Evolutionary conservation across 1,140 invertebrate genomes (phyloP).

Genomic region (Drosophila sulfurigaster): DNA sequence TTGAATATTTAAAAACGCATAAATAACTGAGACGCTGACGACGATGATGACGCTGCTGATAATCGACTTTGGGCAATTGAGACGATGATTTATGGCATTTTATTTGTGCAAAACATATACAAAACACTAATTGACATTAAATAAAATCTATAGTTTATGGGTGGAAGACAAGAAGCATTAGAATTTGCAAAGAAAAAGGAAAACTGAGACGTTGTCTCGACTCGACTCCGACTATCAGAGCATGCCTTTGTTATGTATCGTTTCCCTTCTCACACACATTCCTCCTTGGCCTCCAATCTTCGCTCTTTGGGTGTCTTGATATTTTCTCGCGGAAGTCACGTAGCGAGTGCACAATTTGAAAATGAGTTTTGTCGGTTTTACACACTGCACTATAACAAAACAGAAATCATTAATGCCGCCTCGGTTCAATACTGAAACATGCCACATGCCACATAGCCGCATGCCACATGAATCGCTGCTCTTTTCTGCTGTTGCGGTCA

Average conservation of each 20-base stretch:
- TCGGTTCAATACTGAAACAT: slow-evolving; percentile 35
- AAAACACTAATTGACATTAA: neutral
- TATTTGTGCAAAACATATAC: slow-evolving; percentile 15
- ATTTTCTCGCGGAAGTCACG: slow-evolving; percentile 80
- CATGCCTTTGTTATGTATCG: neutral
- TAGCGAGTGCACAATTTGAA: slow-evolving; percentile 77
- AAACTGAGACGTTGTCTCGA: neutral
- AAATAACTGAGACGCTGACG: slow-evolving; percentile 51
- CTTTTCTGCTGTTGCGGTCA: slow-evolving; percentile 69
- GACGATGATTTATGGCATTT: slow-evolving; percentile 56
- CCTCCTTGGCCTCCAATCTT: neutral
- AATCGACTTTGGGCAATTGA: slow-evolving; percentile 56
- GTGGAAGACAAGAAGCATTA: neutral
- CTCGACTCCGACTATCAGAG: neutral
- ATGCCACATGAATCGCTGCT: slow-evolving; percentile 37
- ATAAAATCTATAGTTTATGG: slow-evolving; percentile 1
- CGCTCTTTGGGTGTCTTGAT: slow-evolving; percentile 34
- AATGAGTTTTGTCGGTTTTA: slow-evolving; percentile 82
- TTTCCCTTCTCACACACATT: neutral
- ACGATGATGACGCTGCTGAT: slow-evolving; percentile 4
- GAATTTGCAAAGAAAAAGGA: slow-evolving; percentile 5
- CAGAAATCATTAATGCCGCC: slow-evolving; percentile 64
- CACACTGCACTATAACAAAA: slow-evolving; percentile 52
- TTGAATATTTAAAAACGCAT: slow-evolving; percentile 75
- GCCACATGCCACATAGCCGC: slow-evolving; percentile 33